phyloP scores from a whole-genome alignment of 2,113 vertebrate species.

The Myrmophylax atrothorax region DNA sequence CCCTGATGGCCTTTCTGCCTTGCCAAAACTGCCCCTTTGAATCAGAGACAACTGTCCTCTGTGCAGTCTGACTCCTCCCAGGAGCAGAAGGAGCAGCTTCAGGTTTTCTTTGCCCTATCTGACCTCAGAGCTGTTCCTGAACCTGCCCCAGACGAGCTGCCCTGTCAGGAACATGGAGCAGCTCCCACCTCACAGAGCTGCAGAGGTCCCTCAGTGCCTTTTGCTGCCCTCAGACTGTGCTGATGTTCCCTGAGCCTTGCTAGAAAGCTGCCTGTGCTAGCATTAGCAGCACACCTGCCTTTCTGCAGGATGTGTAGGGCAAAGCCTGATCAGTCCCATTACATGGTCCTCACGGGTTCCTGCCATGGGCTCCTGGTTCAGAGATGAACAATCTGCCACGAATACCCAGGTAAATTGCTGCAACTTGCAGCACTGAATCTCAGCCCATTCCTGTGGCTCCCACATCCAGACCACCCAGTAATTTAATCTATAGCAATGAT shows the following conservation, averaged over 20 bases:
- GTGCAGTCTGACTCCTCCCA: not conserved
- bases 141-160: not conserved
- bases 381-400: not conserved
- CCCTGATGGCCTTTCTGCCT: not conserved
- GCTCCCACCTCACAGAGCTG: not conserved
- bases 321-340: not conserved
- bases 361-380: not conserved
- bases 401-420: not conserved
- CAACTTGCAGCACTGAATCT: not conserved
- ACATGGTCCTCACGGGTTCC: not conserved
- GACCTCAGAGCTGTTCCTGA: not conserved
- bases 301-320: fast-evolving
- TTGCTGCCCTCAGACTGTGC: not conserved
- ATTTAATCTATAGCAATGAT: not conserved
- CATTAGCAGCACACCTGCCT: not conserved
- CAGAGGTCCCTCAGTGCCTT: not conserved
- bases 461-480: not conserved
- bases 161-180: not conserved
- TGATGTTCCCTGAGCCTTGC: not conserved
- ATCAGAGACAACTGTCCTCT: not conserved
- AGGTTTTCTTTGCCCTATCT: not conserved
- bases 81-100: not conserved
- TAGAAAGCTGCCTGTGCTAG: not conserved
- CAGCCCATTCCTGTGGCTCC: not conserved
- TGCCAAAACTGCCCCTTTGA: not conserved